Percentiles rank a stretch among this genome's conserved stretches.
phyloP scores from a whole-genome alignment of 2,113 vertebrate genomes.

The Okapia johnstoni region DNA sequence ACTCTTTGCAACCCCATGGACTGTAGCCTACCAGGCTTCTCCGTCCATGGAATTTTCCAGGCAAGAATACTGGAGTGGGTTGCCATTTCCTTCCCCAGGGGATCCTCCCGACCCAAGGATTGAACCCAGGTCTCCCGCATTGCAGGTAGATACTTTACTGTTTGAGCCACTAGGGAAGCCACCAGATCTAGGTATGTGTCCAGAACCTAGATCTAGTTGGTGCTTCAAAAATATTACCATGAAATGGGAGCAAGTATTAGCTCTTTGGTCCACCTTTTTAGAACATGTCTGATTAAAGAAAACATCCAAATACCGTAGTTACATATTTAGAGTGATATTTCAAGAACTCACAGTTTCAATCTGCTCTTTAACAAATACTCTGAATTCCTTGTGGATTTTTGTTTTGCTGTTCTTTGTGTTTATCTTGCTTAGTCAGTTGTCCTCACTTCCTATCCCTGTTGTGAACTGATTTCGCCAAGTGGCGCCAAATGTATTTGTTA shows the following conservation, averaged over 20 bases:
- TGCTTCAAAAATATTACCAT: neutral
- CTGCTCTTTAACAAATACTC: neutral
- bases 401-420: neutral
- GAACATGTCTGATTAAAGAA: neutral
- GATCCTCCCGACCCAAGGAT: too few relatives aligned
- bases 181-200: neutral
- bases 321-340: neutral
- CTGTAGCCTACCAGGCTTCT: too few relatives aligned
- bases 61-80: too few relatives aligned
- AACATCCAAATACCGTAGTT: neutral
- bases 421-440: neutral
- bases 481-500: neutral
- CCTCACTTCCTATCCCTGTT: neutral
- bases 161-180: too few relatives aligned
- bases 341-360: neutral
- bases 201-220: neutral
- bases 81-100: too few relatives aligned
- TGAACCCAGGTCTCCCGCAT: too few relatives aligned
- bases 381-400: neutral
- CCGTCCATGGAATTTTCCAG: too few relatives aligned
- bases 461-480: neutral
- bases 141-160: too few relatives aligned
- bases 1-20: too few relatives aligned
- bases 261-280: neutral
- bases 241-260: neutral